Conservation (phyloP, 2,888 invertebrate species). For the Reticulitermes lucifugus region DNA sequence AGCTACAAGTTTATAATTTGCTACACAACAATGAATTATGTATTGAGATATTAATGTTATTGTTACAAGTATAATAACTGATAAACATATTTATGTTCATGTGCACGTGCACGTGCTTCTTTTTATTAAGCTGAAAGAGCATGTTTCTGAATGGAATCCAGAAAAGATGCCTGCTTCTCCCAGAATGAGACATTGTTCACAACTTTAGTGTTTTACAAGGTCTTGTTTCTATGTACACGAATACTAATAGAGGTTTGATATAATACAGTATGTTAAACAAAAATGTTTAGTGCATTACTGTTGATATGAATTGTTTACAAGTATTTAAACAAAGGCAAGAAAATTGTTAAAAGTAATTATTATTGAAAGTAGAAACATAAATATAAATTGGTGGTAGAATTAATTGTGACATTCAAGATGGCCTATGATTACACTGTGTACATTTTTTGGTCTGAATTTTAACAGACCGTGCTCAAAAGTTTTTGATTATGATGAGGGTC, state of each 20-base stretch:
- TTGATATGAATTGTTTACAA: constrained; percentile 6
- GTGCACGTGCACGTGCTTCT: too few species aligned
- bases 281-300: background rate
- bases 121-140: too few species aligned
- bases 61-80: too few species aligned
- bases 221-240: constrained; percentile 21
- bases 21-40: too few species aligned
- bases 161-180: background rate
- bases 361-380: constrained; percentile 7
- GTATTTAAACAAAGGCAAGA: background rate
- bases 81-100: too few species aligned
- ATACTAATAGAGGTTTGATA: constrained; percentile 15
- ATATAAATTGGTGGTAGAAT: constrained; percentile 6
- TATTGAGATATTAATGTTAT: too few species aligned
- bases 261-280: background rate
- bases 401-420: constrained; percentile 31
- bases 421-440: constrained; percentile 25
- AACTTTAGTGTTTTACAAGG: constrained; percentile 19
- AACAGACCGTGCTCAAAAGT: constrained; percentile 32
- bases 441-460: constrained; percentile 36
- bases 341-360: constrained; percentile 2
- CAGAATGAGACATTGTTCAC: background rate
- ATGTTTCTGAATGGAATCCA: too few species aligned
- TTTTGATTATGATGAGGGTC: background rate
- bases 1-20: too few species aligned